phyloP scores from a whole-genome alignment of 2,888 invertebrate genomes.

The Xiphydria camelus region DNA sequence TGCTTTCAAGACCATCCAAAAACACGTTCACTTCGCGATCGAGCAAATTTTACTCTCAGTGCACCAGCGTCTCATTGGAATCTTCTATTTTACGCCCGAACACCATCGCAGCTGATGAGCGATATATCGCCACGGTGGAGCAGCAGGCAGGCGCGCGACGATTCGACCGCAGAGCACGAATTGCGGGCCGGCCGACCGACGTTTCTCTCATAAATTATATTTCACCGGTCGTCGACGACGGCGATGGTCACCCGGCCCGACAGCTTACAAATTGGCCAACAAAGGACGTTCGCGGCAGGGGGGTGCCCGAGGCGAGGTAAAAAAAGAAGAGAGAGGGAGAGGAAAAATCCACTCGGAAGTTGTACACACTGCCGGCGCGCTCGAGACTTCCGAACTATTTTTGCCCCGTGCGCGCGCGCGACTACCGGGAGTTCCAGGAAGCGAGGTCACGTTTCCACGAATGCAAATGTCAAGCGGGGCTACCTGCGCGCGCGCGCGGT shows the following conservation, averaged over 20 bases:
- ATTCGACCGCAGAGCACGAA: too few relatives aligned
- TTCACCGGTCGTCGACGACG: constrained; percentile 2
- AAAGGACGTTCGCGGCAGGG: constrained; percentile 24
- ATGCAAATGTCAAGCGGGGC: constrained; percentile 30
- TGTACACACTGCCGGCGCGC: too few relatives aligned
- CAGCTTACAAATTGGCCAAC: constrained; percentile 37
- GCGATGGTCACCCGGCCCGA: constrained; percentile 19
- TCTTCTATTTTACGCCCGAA: too few relatives aligned
- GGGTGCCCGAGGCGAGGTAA: constrained; percentile 18
- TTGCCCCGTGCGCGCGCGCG: neutral
- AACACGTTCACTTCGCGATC: too few relatives aligned
- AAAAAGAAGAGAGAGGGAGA: constrained; percentile 3
- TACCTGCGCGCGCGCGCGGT: constrained; percentile 17
- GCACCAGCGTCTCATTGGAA: too few relatives aligned
- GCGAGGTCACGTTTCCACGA: constrained; percentile 33
- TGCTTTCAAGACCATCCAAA: too few relatives aligned
- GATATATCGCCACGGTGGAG: too few relatives aligned
- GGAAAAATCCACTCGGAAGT: constrained; percentile 3
- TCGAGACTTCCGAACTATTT: constrained; percentile 12
- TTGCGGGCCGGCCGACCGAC: too few relatives aligned
- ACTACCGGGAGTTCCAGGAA: constrained; percentile 25
- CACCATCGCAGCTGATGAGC: too few relatives aligned
- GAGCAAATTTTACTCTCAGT: too few relatives aligned
- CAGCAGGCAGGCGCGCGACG: too few relatives aligned
- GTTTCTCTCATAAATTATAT: too few relatives aligned